Percentiles rank a stretch among this genome's conserved stretches.
These are phyloP conservation scores for Synanthedon vespiformis DNA, from an alignment of 2,888 invertebrate species.

Conservation along the genomic window DNA sequence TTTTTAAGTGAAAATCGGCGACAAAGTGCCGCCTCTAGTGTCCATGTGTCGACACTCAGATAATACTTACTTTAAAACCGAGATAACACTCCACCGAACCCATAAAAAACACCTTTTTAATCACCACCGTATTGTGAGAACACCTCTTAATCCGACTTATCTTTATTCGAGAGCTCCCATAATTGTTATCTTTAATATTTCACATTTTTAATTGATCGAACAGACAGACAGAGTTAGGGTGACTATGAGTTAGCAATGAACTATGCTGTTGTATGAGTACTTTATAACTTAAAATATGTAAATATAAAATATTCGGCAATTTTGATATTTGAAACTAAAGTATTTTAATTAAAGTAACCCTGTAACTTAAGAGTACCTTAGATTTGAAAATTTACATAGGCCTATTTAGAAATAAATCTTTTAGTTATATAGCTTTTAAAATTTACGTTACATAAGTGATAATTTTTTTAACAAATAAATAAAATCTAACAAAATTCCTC, in stretches of 20 bases:
- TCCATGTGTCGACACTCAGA: constrained; percentile 39
- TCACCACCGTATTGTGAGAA: constrained; percentile 5
- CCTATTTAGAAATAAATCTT: no score
- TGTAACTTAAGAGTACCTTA: no score
- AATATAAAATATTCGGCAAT: no score
- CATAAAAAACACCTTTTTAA: constrained; percentile 1
- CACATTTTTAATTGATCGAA: constrained; percentile 21
- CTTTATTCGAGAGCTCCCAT: constrained; percentile 11
- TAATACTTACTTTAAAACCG: constrained; percentile 20
- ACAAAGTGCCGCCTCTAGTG: constrained; percentile 31
- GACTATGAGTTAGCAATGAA: constrained; percentile 1
- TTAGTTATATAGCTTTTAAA: no score
- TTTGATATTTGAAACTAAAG: no score
- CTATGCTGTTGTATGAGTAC: not conserved
- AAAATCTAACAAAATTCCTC: no score
- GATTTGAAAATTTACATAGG: no score
- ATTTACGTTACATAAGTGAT: no score
- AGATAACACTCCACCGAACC: not conserved
- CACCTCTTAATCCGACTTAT: constrained; percentile 9
- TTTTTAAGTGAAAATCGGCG: constrained; percentile 14
- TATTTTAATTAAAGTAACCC: no score
- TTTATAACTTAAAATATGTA: no score
- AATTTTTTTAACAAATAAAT: no score
- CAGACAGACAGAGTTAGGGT: constrained; percentile 4
- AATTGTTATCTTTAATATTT: constrained; percentile 17